These are phyloP conservation scores for Helicoverpa assulta DNA, from an alignment of 2,888 invertebrate genomes.

Conservation along the genomic window DNA sequence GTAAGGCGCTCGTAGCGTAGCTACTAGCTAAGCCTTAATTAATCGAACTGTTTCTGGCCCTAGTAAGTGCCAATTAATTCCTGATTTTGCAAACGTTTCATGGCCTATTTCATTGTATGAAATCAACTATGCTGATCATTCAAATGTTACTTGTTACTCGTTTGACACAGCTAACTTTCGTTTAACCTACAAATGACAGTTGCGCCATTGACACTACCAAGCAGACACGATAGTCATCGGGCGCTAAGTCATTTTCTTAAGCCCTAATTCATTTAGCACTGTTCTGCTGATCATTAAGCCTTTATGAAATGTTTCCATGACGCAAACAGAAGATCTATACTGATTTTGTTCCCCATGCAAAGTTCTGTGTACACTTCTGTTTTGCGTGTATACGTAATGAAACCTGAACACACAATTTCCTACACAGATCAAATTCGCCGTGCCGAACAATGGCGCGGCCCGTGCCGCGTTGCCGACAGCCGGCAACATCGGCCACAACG, in stretches of 20 bases:
- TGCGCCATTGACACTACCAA: conserved; percentile 27
- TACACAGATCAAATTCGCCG: conserved; percentile 44
- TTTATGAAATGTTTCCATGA: conserved; percentile 11
- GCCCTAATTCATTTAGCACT: conserved; percentile 43
- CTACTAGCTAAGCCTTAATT: too few relatives aligned
- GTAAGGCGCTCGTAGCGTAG: neutral
- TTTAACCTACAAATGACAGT: conserved; percentile 42
- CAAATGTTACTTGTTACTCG: conserved; percentile 14
- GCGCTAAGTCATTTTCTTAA: conserved; percentile 28
- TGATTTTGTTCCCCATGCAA: conserved; percentile 9
- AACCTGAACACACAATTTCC: conserved; percentile 51
- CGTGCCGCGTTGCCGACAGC: conserved; percentile 38
- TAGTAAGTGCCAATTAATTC: neutral
- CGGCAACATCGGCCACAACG: conserved; percentile 50
- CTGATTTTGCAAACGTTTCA: neutral
- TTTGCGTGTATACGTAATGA: conserved; percentile 33
- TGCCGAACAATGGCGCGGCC: conserved; percentile 47
- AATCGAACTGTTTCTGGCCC: neutral
- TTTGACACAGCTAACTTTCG: conserved; percentile 39
- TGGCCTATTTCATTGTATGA: neutral
- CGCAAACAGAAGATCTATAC: conserved; percentile 21
- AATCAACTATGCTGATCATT: conserved; percentile 16
- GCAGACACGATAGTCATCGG: conserved; percentile 23
- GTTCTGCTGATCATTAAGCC: conserved; percentile 5
- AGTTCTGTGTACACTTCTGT: conserved; percentile 25